phyloP scores from a whole-genome alignment of 2,888 invertebrate genomes.

The Nomada hirtipes region DNA sequence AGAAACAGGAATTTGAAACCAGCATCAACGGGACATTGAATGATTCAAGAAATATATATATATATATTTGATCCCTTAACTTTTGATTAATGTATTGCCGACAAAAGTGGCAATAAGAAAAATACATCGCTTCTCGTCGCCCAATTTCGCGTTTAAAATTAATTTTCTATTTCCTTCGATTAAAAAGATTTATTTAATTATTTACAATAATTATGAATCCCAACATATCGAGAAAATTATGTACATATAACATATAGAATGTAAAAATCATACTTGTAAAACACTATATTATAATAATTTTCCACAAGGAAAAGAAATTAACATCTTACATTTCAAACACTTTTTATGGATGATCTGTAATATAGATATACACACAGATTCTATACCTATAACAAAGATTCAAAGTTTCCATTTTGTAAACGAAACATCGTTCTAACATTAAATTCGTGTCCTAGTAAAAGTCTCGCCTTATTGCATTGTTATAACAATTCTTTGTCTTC shows the following conservation, averaged over 20 bases:
- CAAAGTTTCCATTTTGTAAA: too few relatives aligned
- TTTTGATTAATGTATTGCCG: slow-evolving; percentile 33
- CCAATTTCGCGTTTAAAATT: background rate
- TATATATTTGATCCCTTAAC: slow-evolving; percentile 32
- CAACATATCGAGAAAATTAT: too few relatives aligned
- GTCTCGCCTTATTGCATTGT: background rate
- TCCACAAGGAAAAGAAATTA: too few relatives aligned
- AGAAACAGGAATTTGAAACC: slow-evolving; percentile 37
- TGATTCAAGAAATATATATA: slow-evolving; percentile 19
- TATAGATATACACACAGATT: too few relatives aligned
- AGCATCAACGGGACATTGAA: background rate
- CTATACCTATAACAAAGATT: too few relatives aligned
- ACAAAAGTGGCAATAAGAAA: slow-evolving; percentile 37
- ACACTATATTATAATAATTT: too few relatives aligned
- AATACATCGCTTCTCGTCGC: background rate
- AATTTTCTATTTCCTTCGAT: too few relatives aligned
- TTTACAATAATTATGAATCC: background rate
- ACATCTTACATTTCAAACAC: too few relatives aligned
- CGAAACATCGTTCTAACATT: background rate
- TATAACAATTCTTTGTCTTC: background rate
- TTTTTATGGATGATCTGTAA: too few relatives aligned
- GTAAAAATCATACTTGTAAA: too few relatives aligned
- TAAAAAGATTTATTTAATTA: background rate
- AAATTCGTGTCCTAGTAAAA: background rate
- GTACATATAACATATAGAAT: too few relatives aligned